These are phyloP conservation scores for Apostichopus parvimensis DNA, from an alignment of 35 echinoderm and acorn worm genomes.

Conservation along the genomic window DNA sequence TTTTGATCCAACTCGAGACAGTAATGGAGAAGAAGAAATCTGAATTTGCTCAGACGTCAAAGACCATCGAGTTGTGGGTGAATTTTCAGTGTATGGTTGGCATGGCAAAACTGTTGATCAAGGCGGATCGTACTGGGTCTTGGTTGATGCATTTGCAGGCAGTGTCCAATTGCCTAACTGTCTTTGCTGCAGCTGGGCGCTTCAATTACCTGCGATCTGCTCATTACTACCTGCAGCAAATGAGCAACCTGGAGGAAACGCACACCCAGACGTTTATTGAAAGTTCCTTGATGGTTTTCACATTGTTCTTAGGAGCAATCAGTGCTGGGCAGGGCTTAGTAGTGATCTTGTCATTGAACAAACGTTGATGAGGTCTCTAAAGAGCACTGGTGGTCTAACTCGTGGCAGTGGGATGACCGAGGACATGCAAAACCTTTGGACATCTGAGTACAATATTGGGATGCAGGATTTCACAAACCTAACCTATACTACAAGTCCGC, in stretches of 20 bases:
- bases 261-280: conserved; percentile 61
- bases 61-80: conserved; percentile 21
- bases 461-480: conserved; percentile 61
- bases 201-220: conserved; percentile 58
- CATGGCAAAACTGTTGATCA: conserved; percentile 43
- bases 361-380: conserved; percentile 52
- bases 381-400: conserved; percentile 59
- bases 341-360: conserved; percentile 80
- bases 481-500: conserved; percentile 67
- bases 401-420: conserved; percentile 62
- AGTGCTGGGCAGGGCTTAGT: conserved; percentile 62
- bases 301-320: conserved; percentile 49
- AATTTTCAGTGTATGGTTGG: conserved; percentile 49
- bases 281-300: conserved; percentile 64
- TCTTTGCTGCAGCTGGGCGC: conserved; percentile 62
- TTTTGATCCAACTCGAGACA: neutral
- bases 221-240: conserved; percentile 62
- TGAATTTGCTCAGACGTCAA: no score
- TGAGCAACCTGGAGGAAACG: neutral
- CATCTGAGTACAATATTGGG: conserved; percentile 61
- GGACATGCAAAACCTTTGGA: conserved; percentile 24
- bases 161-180: neutral
- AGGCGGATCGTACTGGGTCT: conserved; percentile 69
- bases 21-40: conserved; percentile 1
- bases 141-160: conserved; percentile 44